Conservation (phyloP, 2,888 invertebrate species). For the Eudemis profundana region DNA sequence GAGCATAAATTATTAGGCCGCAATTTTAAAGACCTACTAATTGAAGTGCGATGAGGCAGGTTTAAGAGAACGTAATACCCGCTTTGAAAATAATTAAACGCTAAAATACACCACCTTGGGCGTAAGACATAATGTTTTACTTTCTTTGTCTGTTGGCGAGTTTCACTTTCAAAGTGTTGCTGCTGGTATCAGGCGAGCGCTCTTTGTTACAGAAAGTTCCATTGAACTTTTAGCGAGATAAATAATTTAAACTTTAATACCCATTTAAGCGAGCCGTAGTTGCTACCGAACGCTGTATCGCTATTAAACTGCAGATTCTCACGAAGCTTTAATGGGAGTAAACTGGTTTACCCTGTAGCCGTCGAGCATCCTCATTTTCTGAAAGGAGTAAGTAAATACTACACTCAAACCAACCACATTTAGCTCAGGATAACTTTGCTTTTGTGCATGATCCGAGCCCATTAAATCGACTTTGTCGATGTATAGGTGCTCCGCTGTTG, state of each 20-base stretch:
- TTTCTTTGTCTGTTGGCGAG: slow-evolving; percentile 63
- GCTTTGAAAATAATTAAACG: slow-evolving; percentile 63
- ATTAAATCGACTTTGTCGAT: neutral
- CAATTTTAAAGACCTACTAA: slow-evolving; percentile 17
- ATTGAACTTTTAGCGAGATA: slow-evolving; percentile 71
- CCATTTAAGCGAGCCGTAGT: slow-evolving; percentile 69
- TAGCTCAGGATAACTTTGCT: neutral
- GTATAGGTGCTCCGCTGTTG: neutral
- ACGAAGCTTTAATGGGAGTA: slow-evolving; percentile 62
- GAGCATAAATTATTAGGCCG: too few species aligned
- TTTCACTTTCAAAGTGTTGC: slow-evolving; percentile 65
- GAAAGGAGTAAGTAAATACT: slow-evolving; percentile 13
- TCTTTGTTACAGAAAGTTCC: slow-evolving; percentile 73
- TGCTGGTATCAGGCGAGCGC: slow-evolving; percentile 57
- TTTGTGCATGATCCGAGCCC: neutral
- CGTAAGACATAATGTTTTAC: slow-evolving; percentile 59
- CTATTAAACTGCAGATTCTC: slow-evolving; percentile 66
- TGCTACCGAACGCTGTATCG: slow-evolving; percentile 62
- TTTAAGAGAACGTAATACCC: slow-evolving; percentile 57
- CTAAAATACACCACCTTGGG: slow-evolving; percentile 62
- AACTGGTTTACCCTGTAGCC: slow-evolving; percentile 52
- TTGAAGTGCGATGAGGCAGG: slow-evolving; percentile 50
- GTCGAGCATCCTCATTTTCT: slow-evolving; percentile 17
- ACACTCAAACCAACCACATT: neutral
- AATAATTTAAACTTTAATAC: slow-evolving; percentile 80